These are phyloP conservation scores for Oophaga sylvatica DNA, from an alignment of 2,797 vertebrate species.

Conservation along the genomic window DNA sequence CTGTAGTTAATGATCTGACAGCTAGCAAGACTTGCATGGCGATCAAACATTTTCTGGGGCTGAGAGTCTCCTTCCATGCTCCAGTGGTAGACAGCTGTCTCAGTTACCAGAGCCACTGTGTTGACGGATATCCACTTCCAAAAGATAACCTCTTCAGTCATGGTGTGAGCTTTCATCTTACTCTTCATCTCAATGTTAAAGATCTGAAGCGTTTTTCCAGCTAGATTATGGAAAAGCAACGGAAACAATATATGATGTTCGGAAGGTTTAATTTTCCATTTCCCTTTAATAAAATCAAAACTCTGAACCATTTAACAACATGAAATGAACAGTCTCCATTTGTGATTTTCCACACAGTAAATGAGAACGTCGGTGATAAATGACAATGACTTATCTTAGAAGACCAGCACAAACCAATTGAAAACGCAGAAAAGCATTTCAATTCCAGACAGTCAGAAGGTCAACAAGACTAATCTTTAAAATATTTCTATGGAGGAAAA, in stretches of 20 bases:
- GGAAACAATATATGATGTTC: background rate
- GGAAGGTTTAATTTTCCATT: background rate
- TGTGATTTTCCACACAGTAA: background rate
- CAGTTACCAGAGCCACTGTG: constrained; percentile 89
- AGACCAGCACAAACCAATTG: background rate
- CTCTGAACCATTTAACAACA: background rate
- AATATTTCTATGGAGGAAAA: too few species aligned
- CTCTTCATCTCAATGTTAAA: constrained; percentile 98
- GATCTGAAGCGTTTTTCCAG: constrained; percentile 92
- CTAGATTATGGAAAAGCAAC: constrained; percentile 69
- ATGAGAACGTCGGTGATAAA: background rate
- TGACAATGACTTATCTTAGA: background rate
- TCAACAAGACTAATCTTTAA: background rate
- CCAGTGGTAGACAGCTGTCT: constrained; percentile 89
- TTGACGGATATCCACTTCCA: constrained; percentile 96
- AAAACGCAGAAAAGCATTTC: background rate
- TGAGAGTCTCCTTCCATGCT: constrained; percentile 94
- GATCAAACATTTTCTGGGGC: constrained; percentile 89
- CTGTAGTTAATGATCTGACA: constrained; percentile 94
- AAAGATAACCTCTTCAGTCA: constrained; percentile 92
- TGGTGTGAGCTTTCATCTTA: constrained; percentile 93
- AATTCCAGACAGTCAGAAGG: background rate
- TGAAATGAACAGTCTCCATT: background rate
- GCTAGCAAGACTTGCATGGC: constrained; percentile 87
- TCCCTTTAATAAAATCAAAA: too few species aligned